Conservation (phyloP, 2,888 invertebrate species). For the Orthosia gracilis region DNA sequence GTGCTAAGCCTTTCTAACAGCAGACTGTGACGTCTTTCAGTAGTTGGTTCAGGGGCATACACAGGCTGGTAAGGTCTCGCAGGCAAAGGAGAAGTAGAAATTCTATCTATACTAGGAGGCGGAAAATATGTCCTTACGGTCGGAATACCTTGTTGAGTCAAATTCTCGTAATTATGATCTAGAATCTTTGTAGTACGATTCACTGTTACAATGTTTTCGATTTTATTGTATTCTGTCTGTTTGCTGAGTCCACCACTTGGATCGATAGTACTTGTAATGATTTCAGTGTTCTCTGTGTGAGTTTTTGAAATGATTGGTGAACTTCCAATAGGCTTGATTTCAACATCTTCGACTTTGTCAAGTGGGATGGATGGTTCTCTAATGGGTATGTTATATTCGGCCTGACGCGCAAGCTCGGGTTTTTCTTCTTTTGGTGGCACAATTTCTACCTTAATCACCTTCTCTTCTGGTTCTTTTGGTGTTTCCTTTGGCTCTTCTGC, state of each 20-base stretch:
- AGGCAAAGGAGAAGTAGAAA: conserved; percentile 79
- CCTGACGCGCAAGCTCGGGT: conserved; percentile 56
- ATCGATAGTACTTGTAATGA: conserved; percentile 79
- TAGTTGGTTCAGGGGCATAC: conserved; percentile 78
- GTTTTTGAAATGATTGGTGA: conserved; percentile 83
- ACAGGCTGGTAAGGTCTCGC: conserved; percentile 81
- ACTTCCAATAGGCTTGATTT: conserved; percentile 87
- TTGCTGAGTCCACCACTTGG: conserved; percentile 80
- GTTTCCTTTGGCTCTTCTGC: conserved; percentile 54
- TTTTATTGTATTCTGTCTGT: conserved; percentile 86
- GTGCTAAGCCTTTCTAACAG: conserved; percentile 86
- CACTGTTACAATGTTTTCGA: conserved; percentile 87
- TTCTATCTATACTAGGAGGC: conserved; percentile 81
- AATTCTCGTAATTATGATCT: conserved; percentile 83
- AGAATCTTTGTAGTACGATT: conserved; percentile 87
- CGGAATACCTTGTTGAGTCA: conserved; percentile 81
- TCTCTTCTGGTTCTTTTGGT: conserved; percentile 59
- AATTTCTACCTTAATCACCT: conserved; percentile 52
- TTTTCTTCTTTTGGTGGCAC: conserved; percentile 64
- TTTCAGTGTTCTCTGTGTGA: conserved; percentile 85
- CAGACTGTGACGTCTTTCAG: conserved; percentile 87
- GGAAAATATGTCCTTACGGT: conserved; percentile 84
- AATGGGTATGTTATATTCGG: conserved; percentile 76
- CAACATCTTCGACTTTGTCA: conserved; percentile 87
- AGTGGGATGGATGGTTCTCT: conserved; percentile 86